Evolutionary conservation across 2,113 vertebrate genomes (phyloP).

Genomic region (Dermatemys mawii): DNA sequence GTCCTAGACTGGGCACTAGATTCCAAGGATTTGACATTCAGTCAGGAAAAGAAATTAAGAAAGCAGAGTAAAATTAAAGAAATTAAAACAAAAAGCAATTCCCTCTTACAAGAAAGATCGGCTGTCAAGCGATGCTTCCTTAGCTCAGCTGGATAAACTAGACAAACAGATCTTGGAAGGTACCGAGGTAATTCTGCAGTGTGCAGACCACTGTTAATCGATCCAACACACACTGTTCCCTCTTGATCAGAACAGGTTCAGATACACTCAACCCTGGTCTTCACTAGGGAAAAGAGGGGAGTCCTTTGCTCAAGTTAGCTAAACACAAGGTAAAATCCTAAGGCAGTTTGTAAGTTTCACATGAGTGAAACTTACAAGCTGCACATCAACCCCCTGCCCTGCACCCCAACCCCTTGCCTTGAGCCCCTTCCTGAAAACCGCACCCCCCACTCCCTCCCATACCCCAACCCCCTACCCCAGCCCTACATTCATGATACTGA

Average conservation of each 20-base stretch:
- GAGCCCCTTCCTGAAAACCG: too few species aligned
- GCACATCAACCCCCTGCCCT: too few species aligned
- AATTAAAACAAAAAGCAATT: not conserved
- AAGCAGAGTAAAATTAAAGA: accelerated
- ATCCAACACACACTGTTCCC: accelerated
- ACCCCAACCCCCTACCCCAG: too few species aligned
- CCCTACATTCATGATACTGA: too few species aligned
- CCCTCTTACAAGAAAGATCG: not conserved
- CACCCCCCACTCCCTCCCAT: too few species aligned
- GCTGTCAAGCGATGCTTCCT: not conserved
- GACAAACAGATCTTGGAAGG: not conserved
- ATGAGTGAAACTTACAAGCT: too few species aligned
- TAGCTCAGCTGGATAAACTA: accelerated
- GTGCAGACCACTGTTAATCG: not conserved
- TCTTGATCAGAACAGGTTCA: not conserved
- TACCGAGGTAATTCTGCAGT: accelerated
- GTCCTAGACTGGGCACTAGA: not conserved
- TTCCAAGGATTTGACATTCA: not conserved
- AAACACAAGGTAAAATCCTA: not conserved
- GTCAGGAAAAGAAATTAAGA: not conserved
- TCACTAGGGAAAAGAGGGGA: not conserved
- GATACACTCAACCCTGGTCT: not conserved
- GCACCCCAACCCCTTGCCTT: too few species aligned
- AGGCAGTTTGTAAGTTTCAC: accelerated
- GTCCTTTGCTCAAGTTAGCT: not conserved